A percentile compares a stretch with the other conserved stretches of the same genome.
These are phyloP conservation scores for Drosophila sp. DNA, from an alignment of 1,140 invertebrate species.

Conservation along the genomic window DNA sequence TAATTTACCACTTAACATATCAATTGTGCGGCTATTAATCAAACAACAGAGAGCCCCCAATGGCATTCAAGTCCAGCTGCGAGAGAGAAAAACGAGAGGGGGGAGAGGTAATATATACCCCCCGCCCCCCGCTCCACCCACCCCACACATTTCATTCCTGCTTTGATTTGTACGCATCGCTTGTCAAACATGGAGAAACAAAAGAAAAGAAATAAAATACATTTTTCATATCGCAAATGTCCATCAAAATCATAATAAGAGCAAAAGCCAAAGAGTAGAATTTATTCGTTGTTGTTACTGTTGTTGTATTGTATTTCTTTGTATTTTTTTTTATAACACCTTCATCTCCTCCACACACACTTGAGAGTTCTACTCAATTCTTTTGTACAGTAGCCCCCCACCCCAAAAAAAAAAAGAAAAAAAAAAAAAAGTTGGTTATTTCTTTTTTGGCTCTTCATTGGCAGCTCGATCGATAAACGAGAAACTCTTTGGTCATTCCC, in stretches of 20 bases:
- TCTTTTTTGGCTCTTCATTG: constrained; percentile 47
- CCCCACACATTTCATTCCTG: constrained; percentile 55
- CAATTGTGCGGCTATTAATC: constrained; percentile 80
- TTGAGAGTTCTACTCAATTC: constrained; percentile 47
- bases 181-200: constrained; percentile 78
- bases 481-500: constrained; percentile 49
- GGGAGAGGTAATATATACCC: neutral
- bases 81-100: neutral
- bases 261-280: constrained; percentile 78
- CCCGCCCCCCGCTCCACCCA: neutral
- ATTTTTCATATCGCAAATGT: constrained; percentile 71
- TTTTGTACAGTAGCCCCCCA: constrained; percentile 66
- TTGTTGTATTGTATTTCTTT: neutral
- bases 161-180: constrained; percentile 81
- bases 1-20: constrained; percentile 82
- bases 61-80: constrained; percentile 12
- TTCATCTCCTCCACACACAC: constrained; percentile 55
- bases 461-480: constrained; percentile 71
- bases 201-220: constrained; percentile 44
- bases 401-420: neutral
- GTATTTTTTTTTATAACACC: constrained; percentile 53
- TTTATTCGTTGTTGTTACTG: constrained; percentile 36
- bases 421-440: neutral
- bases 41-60: constrained; percentile 52
- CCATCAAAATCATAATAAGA: constrained; percentile 79